Evolutionary conservation across 2,888 invertebrate species (phyloP).

Genomic region (Idaea straminata): DNA sequence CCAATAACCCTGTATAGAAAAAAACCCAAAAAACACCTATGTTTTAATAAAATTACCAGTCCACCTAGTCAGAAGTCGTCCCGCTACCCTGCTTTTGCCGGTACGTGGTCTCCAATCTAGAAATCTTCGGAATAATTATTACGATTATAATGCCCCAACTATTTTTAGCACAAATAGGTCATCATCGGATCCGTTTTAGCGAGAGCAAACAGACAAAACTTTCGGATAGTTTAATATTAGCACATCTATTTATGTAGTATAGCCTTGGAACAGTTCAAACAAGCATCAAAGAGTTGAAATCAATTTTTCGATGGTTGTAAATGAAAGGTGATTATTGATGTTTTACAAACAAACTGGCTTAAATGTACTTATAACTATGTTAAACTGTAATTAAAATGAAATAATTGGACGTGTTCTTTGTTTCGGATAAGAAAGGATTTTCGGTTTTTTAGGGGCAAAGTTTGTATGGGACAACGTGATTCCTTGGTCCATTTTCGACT

Average conservation of each 20-base stretch:
- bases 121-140: neutral
- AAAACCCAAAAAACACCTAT: no score
- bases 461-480: no score
- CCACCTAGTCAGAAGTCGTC: no score
- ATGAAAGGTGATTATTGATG: conserved; percentile 1
- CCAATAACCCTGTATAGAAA: no score
- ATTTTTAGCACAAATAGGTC: neutral
- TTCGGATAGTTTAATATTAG: neutral
- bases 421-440: no score
- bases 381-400: neutral
- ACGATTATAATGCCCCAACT: neutral
- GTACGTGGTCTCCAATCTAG: no score
- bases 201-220: neutral
- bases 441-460: no score
- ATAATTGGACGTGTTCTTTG: no score
- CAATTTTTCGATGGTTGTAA: neutral
- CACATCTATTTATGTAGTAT: neutral
- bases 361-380: neutral
- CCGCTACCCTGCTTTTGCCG: no score
- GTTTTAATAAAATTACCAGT: no score
- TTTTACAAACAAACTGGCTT: neutral
- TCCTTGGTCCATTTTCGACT: no score
- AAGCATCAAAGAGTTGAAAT: neutral
- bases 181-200: neutral
- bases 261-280: neutral